Conservation (phyloP, 2,797 vertebrate species). For the Meriones psammophilus region DNA sequence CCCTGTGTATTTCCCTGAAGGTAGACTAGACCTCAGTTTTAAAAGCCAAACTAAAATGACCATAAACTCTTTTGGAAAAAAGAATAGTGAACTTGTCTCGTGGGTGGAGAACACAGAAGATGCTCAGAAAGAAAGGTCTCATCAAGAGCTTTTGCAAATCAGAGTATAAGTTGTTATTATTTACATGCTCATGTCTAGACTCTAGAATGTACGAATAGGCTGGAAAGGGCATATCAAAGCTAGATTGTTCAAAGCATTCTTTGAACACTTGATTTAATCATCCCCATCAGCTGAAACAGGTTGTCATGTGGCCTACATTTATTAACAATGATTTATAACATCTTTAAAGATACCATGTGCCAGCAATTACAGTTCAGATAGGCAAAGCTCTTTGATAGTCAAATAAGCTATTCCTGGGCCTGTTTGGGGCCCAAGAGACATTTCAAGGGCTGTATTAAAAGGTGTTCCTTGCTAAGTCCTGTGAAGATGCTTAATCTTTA, state of each 20-base stretch:
- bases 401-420: neutral
- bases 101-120: neutral
- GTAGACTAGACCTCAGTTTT: neutral
- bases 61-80: neutral
- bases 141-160: conserved; percentile 18
- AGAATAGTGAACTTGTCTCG: neutral
- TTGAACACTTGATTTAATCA: conserved; percentile 47
- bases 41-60: neutral
- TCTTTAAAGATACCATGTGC: conserved; percentile 29
- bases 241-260: conserved; percentile 38
- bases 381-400: conserved; percentile 6
- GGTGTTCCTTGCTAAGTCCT: conserved; percentile 19
- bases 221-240: neutral
- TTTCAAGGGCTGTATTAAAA: conserved; percentile 1
- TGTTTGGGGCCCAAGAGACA: neutral
- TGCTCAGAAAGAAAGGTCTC: neutral
- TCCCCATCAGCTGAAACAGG: neutral
- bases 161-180: neutral
- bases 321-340: conserved; percentile 8
- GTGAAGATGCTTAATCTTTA: conserved; percentile 57
- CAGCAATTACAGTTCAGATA: neutral
- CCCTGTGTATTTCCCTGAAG: neutral
- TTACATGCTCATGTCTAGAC: neutral
- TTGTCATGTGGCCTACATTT: neutral
- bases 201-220: neutral